These are phyloP conservation scores for Pegoplata infirma DNA, from an alignment of 2,888 invertebrate species.

Conservation along the genomic window DNA sequence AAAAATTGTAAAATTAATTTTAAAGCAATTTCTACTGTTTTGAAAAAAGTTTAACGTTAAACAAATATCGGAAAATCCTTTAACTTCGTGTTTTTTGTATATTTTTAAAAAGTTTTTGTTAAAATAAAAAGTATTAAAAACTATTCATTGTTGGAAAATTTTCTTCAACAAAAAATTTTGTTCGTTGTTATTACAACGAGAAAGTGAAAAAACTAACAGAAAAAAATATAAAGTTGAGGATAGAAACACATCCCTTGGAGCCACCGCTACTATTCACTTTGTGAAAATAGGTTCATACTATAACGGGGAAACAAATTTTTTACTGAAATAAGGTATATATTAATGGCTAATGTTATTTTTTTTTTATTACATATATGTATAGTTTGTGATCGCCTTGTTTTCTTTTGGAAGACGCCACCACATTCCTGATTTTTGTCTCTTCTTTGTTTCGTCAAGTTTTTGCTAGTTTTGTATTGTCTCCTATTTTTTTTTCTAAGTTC, in stretches of 20 bases:
- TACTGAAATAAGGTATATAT: neutral
- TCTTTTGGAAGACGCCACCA: conserved; percentile 66
- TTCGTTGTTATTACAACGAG: conserved; percentile 32
- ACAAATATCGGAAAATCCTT: neutral
- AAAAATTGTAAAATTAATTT: neutral
- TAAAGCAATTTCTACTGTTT: neutral
- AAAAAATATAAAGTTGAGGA: neutral
- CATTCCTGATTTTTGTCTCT: conserved; percentile 60
- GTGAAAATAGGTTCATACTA: neutral
- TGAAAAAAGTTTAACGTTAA: neutral
- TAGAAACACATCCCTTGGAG: conserved; percentile 43
- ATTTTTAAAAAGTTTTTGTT: conserved; percentile 7
- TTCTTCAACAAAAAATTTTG: conserved; percentile 15
- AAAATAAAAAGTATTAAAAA: conserved; percentile 40
- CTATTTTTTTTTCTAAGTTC: conserved; percentile 22
- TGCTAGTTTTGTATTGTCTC: conserved; percentile 27
- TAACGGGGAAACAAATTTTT: neutral
- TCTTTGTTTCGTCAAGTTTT: conserved; percentile 34
- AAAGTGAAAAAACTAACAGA: conserved; percentile 6
- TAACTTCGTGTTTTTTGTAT: neutral
- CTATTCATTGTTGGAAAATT: conserved; percentile 37
- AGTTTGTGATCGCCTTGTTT: neutral
- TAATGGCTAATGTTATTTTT: conserved; percentile 18
- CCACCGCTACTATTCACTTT: conserved; percentile 22
- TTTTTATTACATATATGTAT: neutral